Percentiles rank a stretch among this genome's conserved stretches.
Evolutionary conservation across 1,140 invertebrate genomes (phyloP).

Genomic region (Vanessa atalanta): DNA sequence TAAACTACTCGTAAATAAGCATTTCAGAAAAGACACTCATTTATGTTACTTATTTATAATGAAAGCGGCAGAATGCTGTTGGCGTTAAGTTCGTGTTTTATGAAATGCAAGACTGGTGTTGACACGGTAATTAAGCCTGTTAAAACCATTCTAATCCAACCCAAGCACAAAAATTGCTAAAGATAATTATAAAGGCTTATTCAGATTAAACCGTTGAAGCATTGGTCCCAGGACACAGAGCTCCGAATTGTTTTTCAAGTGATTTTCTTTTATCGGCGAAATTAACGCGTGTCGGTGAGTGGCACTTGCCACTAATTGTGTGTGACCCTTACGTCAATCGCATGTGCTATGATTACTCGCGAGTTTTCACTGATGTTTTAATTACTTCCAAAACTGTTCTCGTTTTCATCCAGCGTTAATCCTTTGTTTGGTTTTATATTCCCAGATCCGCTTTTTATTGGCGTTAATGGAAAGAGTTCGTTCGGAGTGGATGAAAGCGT

Average conservation of each 20-base stretch:
- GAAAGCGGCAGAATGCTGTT: conserved; percentile 29
- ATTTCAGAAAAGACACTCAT: conserved; percentile 14
- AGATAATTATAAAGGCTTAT: conserved; percentile 52
- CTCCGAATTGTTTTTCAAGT: conserved; percentile 62
- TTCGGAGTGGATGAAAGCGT: conserved; percentile 47
- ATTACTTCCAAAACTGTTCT: conserved; percentile 60
- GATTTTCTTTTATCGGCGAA: conserved; percentile 56
- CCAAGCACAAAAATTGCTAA: conserved; percentile 43
- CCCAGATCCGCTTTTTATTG: conserved; percentile 41
- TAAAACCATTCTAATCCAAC: conserved; percentile 27
- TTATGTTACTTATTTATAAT: conserved; percentile 16
- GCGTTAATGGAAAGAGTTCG: conserved; percentile 54
- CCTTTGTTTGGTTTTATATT: conserved; percentile 65
- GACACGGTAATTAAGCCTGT: conserved; percentile 38
- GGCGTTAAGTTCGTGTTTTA: conserved; percentile 24
- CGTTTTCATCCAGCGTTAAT: conserved; percentile 53
- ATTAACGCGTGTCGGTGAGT: conserved; percentile 54
- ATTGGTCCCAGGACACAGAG: conserved; percentile 33
- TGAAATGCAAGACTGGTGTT: conserved; percentile 36
- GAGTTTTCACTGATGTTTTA: conserved; percentile 57
- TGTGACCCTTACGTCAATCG: conserved; percentile 54
- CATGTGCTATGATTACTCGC: conserved; percentile 54
- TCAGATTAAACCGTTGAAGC: neutral
- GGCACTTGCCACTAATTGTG: conserved; percentile 65
- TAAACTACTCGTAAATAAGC: conserved; percentile 6